Evolutionary conservation across 2,888 invertebrate species (phyloP), one percentile per base, ranked within the genome.

Genomic region (Nomada goodeniana): DNA sequence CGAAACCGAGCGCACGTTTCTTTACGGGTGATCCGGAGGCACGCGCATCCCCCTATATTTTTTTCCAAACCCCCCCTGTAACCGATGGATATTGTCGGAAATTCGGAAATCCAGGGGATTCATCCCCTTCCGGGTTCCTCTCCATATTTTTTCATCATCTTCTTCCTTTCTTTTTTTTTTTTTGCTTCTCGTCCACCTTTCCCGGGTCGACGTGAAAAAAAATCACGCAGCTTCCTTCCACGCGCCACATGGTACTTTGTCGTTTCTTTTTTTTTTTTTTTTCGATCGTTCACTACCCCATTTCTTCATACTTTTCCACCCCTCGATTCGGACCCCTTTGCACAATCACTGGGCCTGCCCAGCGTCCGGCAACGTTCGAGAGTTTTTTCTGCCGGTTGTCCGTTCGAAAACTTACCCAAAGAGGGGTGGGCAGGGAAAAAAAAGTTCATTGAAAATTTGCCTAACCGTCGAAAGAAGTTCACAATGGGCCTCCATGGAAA

Each of bases 401-500:
- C 53, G 36, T 36, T 36, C 61, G 75, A 80, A 52, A 53, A 53
- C 26, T 73, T 75, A 70, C 84, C 80, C 75, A 65, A 52, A 50
- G 63, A 76, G 76, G 81, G 82, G 77, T 71, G 63, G 80, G 74
- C 23, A 44, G 7, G 69, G 76, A 76, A 90, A 91, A 89, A 90
- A 90, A 87, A 81, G 87, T 88, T 91, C 91, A 90, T 93, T 92
- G 88, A 92, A 91, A 91, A 92, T 92, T 93, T 93, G 92, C 92
- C 90, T 92, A 91, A 92, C 92, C 90, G 91, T 89, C 89, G 67
- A 55, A 55, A 84, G 87, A 69, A 72, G 77, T 63, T 57, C 70
- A 87, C 87, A 86, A 87, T 87, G 81, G 84, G 18, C 69, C 83
- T 65, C 68, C 50, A 29, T 60, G 75, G 52, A 80, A 79, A 81